phyloP scores from a whole-genome alignment of 1,140 invertebrate genomes.

The Phenacoccus solenopsis region DNA sequence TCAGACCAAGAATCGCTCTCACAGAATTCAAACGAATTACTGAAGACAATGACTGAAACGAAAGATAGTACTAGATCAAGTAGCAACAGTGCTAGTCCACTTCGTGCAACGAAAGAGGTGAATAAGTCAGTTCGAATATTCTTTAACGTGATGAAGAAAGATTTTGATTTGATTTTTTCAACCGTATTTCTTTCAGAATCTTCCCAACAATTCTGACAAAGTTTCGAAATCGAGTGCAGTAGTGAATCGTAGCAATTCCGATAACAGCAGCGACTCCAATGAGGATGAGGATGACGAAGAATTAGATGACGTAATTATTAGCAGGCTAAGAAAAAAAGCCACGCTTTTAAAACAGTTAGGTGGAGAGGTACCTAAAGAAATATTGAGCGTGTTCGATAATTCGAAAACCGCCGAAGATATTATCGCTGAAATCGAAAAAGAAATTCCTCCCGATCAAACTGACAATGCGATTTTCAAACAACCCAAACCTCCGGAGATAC shows the following conservation, averaged over 20 bases:
- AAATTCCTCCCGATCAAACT: conserved; percentile 23
- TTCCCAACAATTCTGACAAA: too few species aligned
- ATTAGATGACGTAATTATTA: conserved; percentile 32
- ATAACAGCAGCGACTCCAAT: conserved; percentile 26
- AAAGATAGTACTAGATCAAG: too few species aligned
- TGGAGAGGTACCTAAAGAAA: conserved; percentile 32
- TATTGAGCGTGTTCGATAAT: conserved; percentile 27
- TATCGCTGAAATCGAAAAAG: conserved; percentile 23
- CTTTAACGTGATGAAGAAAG: too few species aligned
- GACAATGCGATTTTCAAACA: neutral
- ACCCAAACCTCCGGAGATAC: neutral
- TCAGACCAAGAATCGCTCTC: too few species aligned
- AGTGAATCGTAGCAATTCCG: conserved; percentile 23
- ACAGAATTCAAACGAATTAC: too few species aligned
- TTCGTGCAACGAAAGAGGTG: too few species aligned
- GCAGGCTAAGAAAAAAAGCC: conserved; percentile 34
- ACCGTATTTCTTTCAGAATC: too few species aligned
- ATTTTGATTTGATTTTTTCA: too few species aligned
- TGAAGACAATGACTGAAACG: too few species aligned
- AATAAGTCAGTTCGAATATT: too few species aligned
- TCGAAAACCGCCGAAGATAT: conserved; percentile 20
- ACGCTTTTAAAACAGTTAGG: conserved; percentile 35
- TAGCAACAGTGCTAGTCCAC: too few species aligned
- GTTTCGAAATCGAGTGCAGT: too few species aligned
- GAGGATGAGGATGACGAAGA: conserved; percentile 31